Base-by-base conservation (phyloP, 1,140 invertebrate species). In the Cyclargus thomasi region DNA sequence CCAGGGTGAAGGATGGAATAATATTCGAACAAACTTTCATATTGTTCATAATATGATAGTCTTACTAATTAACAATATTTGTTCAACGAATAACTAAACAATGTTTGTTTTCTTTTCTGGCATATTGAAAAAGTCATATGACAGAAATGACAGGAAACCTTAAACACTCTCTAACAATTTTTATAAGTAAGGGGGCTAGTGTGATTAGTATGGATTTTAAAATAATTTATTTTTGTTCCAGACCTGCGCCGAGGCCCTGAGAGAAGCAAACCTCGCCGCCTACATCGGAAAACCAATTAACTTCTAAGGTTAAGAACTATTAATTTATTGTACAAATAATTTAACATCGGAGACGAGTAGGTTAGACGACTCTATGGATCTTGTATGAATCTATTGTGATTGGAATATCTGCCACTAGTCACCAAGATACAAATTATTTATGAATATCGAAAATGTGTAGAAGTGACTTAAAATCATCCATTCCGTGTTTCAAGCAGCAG, bases 241-340 rank as follows among this genome's bases (percentile, higher is more conserved):
- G 95, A 99, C 99, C 23, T 98, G 98, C 76, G 93, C 98, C 1
- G 99, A 99, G 92, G 99, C 99, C 1, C 93, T 99, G 65, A 94
- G 98, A 90, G 99, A 99, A 93, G 99, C 99, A 8, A 98, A 99
- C 86, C 85, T 99, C 36, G 95, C 96, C 18, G 98, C 99, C 2
- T 99, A 97, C 83, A 97, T 94, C 87, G 99, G 99, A 72, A 99
- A 99, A 92, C 94, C 99, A 21, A 99, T 99, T 87, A 99, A 99
- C 91, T 99, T 98, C 90, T 96, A 95, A 83, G 62, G 71, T 11
- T 59, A 73, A 77, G 59, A 68, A 72, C 69, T 74, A 74, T 59
- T 69, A 65, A 64, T 63, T 75, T 67, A 68, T 72, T 73, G 71
- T 74, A 71, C 63, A 79, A 78, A 70, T 74, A 70, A 67, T 68